These are phyloP conservation scores for Drosophila nr. fundita DNA, from an alignment of 2,888 invertebrate species.

Conservation along the genomic window DNA sequence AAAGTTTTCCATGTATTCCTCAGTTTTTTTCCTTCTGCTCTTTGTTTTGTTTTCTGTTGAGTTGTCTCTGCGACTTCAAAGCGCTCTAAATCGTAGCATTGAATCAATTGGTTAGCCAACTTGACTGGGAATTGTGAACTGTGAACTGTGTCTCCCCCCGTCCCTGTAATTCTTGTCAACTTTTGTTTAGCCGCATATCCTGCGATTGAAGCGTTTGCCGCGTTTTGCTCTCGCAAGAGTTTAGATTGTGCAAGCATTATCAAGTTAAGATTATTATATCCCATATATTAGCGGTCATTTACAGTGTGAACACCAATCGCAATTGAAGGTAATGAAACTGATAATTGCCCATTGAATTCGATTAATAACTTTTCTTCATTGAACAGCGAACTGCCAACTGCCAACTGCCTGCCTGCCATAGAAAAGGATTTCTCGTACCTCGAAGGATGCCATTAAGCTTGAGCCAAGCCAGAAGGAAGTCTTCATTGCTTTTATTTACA, in stretches of 20 bases:
- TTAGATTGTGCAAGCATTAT: slow-evolving; percentile 25
- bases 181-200: background rate
- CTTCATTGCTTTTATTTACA: slow-evolving; percentile 7
- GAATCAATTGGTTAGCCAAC: background rate
- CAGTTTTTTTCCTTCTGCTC: background rate
- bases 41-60: background rate
- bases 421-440: background rate
- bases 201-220: slow-evolving; percentile 1
- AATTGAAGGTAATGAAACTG: background rate
- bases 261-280: background rate
- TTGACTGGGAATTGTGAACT: background rate
- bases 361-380: background rate
- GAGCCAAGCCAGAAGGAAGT: background rate
- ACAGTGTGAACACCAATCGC: background rate
- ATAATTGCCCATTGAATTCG: background rate
- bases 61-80: slow-evolving; percentile 1
- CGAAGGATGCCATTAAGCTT: slow-evolving; percentile 9
- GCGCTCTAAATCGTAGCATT: background rate
- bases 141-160: background rate
- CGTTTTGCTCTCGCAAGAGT: slow-evolving; percentile 2
- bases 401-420: background rate
- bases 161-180: background rate
- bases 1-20: slow-evolving; percentile 41
- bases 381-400: background rate
- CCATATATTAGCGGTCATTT: background rate